Percentiles rank a stretch among this genome's conserved stretches.
Conservation (phyloP, 2,888 invertebrate genomes). For the Tiphia femorata region DNA sequence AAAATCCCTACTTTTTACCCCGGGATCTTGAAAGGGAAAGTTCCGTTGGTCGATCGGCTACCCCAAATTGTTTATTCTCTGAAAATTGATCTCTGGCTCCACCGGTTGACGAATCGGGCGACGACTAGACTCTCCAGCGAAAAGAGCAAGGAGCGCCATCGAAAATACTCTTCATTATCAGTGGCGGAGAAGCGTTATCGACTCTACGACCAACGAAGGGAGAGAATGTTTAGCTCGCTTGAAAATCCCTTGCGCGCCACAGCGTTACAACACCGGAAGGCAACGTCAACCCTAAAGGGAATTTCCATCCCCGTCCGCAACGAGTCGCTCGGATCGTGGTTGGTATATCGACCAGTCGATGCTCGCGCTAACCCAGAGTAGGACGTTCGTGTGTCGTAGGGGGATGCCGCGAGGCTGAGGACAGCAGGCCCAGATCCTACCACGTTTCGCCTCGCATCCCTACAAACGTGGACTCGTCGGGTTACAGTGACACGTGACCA, state of each 20-base stretch:
- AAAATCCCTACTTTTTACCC: no score
- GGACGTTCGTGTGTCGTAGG: slow-evolving; percentile 29
- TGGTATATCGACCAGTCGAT: slow-evolving; percentile 57
- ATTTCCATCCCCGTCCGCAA: slow-evolving; percentile 40
- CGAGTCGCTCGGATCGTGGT: slow-evolving; percentile 56
- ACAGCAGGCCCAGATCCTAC: slow-evolving; percentile 11
- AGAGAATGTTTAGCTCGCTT: no score
- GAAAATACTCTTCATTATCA: slow-evolving; percentile 38
- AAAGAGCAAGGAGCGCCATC: no score
- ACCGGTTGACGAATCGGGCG: no score
- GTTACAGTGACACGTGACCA: not conserved
- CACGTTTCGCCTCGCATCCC: not conserved
- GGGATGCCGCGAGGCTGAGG: slow-evolving; percentile 34
- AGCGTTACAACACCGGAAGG: no score
- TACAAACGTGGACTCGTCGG: not conserved
- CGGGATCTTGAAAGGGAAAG: no score
- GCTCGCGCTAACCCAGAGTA: slow-evolving; percentile 36
- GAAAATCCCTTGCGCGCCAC: no score
- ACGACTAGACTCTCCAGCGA: no score
- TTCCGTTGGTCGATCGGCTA: no score
- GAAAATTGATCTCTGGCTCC: no score
- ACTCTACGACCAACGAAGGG: slow-evolving; percentile 25
- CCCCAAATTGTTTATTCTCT: no score
- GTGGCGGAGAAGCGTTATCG: slow-evolving; percentile 34
- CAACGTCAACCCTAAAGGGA: slow-evolving; percentile 9